Base-by-base conservation (phyloP, 2,113 vertebrate genomes). In the Bufo bufo region DNA sequence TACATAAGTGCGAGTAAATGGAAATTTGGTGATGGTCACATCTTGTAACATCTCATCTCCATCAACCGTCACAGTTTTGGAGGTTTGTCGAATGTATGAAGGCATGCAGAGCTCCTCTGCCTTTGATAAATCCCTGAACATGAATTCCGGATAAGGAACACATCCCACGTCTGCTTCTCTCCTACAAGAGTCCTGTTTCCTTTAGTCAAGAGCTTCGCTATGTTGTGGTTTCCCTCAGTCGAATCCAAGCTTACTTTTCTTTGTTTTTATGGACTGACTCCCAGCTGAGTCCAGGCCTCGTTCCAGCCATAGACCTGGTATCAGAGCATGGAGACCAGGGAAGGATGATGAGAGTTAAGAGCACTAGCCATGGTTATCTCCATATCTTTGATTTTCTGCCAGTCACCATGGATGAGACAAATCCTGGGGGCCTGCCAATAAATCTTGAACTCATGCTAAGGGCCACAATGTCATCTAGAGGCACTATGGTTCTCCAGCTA, bases 141-240 rank as follows among this genome's bases (percentile, higher is more conserved):
- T 14, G 11, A 11, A 50, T 7, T 14, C 9, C 7, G 17, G 10
- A 63, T 65, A 4, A 82, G 45, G 45, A 82, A 83, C 20, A 50
- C 47, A 4, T 83, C 47, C 71, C 47, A 23, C 52, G n/a, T 50
- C 19, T n/a, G 81, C 20, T 23, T 83, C 79, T 74, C 43, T n/a
- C 74, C 85, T 77, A 86, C 85, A 78, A 78, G 85, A 66, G 75
- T 52, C 85, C 77, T 33, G 33, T 82, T 81, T 82, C 77, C 86
- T 72, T 65, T 49, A 87, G 65, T 54, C 49, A 52, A 87, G 77
- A 59, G 78, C 33, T 58, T 19, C 3, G 52, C 54, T 82, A 19
- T 87, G 79, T 72, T 87, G 61, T 80, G 59, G 61, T 87, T 87
- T 87, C 17, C 61, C 85, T 80, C 50, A 33, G 43, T 85, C 49